Evolutionary conservation across 2,113 vertebrate genomes (phyloP).

Genomic region (Ammodytes dubius): DNA sequence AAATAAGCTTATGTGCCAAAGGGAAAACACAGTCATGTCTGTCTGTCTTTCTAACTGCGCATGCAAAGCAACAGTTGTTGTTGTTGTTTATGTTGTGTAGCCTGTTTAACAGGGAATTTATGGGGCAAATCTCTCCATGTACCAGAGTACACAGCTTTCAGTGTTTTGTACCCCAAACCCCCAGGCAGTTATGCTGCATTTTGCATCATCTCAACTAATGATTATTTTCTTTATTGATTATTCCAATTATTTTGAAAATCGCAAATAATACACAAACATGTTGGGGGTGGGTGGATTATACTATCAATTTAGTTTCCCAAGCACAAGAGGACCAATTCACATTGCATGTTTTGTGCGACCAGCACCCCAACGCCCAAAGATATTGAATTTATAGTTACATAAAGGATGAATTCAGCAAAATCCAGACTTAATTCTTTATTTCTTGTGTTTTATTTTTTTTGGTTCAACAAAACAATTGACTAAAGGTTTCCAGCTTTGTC

Average conservation of each 20-base stretch:
- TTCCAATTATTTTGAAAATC: background rate
- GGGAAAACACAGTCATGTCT: conserved; percentile 43
- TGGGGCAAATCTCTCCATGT: conserved; percentile 25
- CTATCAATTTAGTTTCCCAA: background rate
- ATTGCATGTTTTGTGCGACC: background rate
- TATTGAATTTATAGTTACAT: background rate
- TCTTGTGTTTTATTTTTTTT: background rate
- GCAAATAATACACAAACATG: too few species aligned
- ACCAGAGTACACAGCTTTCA: background rate
- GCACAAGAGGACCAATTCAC: background rate
- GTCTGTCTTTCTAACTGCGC: conserved; percentile 56
- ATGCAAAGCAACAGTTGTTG: conserved; percentile 61
- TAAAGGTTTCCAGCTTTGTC: background rate
- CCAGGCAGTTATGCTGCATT: background rate
- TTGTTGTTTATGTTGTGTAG: conserved; percentile 47
- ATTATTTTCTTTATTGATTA: background rate
- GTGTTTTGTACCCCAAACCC: background rate
- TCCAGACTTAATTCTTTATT: background rate
- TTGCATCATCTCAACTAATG: background rate
- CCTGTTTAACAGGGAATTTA: conserved; percentile 44
- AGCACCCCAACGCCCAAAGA: background rate
- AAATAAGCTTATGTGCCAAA: conserved; percentile 63
- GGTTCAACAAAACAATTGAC: background rate
- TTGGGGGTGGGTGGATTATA: background rate
- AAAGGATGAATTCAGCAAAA: too few species aligned